phyloP scores from a whole-genome alignment of 2,888 invertebrate species.

The Mythimna lalbum region DNA sequence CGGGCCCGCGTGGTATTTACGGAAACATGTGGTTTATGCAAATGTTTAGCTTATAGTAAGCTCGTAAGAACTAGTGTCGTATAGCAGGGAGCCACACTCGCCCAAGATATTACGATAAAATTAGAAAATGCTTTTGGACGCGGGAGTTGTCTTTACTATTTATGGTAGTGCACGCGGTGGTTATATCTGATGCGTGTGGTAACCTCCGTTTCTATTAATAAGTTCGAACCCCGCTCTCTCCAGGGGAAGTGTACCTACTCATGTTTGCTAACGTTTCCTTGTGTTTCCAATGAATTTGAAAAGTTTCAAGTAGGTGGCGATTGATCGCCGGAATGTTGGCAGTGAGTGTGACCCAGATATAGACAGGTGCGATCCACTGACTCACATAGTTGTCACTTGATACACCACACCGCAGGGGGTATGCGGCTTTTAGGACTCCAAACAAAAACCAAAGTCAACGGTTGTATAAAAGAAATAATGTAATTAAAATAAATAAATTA shows the following conservation, averaged over 20 bases:
- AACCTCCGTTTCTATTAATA: slow-evolving; percentile 76
- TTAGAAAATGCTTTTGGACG: slow-evolving; percentile 84
- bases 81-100: slow-evolving; percentile 65
- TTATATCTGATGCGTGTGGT: slow-evolving; percentile 80
- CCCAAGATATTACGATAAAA: slow-evolving; percentile 76
- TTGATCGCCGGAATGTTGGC: slow-evolving; percentile 72
- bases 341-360: slow-evolving; percentile 78
- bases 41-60: slow-evolving; percentile 67
- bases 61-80: slow-evolving; percentile 63
- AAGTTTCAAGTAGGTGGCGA: slow-evolving; percentile 59
- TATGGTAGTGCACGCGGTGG: slow-evolving; percentile 85
- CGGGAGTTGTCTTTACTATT: slow-evolving; percentile 88
- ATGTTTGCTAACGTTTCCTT: slow-evolving; percentile 50
- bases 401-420: slow-evolving; percentile 67
- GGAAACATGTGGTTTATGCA: slow-evolving; percentile 70
- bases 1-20: slow-evolving; percentile 72
- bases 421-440: slow-evolving; percentile 70
- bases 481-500: slow-evolving; percentile 92
- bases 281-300: slow-evolving; percentile 58
- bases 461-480: slow-evolving; percentile 90
- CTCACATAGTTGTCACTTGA: slow-evolving; percentile 58
- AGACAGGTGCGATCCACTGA: slow-evolving; percentile 71
- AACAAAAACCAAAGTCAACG: slow-evolving; percentile 85
- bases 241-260: slow-evolving; percentile 56
- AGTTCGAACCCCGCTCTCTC: slow-evolving; percentile 47